Evolutionary conservation across 2,888 invertebrate species (phyloP).

Genomic region (Nemapogon koenigi): DNA sequence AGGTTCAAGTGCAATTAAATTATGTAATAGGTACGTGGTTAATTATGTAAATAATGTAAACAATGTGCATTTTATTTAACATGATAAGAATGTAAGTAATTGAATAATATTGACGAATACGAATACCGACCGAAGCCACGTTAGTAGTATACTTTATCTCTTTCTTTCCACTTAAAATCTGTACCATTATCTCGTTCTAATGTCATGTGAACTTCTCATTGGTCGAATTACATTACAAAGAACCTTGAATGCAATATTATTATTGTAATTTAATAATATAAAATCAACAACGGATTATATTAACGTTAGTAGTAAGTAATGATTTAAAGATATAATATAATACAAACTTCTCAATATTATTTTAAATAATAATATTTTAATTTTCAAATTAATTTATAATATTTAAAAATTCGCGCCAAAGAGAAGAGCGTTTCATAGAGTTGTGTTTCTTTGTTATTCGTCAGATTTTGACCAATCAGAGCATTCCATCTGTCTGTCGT

Average conservation of each 20-base stretch:
- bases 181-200: constrained; percentile 32
- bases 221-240: constrained; percentile 19
- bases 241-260: neutral
- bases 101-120: no score
- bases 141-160: no score
- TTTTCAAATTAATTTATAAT: neutral
- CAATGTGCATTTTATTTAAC: no score
- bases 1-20: no score
- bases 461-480: constrained; percentile 60
- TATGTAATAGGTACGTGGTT: no score
- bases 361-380: neutral
- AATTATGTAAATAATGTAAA: no score
- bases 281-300: neutral
- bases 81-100: no score
- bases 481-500: constrained; percentile 74
- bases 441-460: constrained; percentile 60
- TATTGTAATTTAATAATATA: neutral
- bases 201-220: constrained; percentile 45
- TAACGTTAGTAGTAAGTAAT: neutral
- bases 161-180: no score
- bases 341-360: neutral
- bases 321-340: neutral
- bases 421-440: constrained; percentile 21
- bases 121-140: no score
- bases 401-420: constrained; percentile 19